Percentiles rank a stretch among this genome's conserved stretches.
These are phyloP conservation scores for Malurus melanocephalus DNA, from an alignment of 2,113 vertebrate species.

Conservation along the genomic window DNA sequence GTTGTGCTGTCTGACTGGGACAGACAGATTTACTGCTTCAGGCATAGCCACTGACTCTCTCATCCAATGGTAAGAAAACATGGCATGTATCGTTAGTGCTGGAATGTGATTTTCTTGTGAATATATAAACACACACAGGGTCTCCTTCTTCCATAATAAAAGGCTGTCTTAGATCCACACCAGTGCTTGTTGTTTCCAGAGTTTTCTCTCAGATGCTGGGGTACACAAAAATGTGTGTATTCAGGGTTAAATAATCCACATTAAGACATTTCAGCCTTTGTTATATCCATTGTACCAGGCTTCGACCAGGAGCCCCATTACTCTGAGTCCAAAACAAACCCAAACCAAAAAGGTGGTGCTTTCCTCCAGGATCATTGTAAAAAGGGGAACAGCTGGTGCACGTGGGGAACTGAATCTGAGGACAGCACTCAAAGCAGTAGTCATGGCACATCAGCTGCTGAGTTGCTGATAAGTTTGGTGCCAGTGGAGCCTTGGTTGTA, in stretches of 20 bases:
- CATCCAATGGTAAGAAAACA: neutral
- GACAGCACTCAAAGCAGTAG: neutral
- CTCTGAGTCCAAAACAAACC: neutral
- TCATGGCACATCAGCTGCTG: neutral
- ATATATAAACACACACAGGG: neutral
- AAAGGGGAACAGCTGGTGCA: neutral
- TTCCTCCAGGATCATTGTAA: neutral
- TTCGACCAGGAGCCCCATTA: neutral
- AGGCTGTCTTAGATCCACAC: neutral
- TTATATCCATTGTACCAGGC: neutral
- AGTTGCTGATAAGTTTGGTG: neutral
- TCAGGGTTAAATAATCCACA: neutral
- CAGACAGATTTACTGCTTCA: neutral
- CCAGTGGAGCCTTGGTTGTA: neutral
- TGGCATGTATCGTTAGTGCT: neutral
- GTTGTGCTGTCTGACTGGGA: neutral
- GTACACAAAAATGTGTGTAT: neutral
- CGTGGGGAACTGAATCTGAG: neutral
- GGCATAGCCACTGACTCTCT: neutral
- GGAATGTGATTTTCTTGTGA: neutral
- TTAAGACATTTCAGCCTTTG: neutral
- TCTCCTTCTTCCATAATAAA: neutral
- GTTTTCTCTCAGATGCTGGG: neutral
- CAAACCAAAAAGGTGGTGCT: neutral
- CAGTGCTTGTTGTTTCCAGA: neutral